Evolutionary conservation across 2,797 vertebrate species (phyloP).

Genomic region (Malacoctenus gilli): DNA sequence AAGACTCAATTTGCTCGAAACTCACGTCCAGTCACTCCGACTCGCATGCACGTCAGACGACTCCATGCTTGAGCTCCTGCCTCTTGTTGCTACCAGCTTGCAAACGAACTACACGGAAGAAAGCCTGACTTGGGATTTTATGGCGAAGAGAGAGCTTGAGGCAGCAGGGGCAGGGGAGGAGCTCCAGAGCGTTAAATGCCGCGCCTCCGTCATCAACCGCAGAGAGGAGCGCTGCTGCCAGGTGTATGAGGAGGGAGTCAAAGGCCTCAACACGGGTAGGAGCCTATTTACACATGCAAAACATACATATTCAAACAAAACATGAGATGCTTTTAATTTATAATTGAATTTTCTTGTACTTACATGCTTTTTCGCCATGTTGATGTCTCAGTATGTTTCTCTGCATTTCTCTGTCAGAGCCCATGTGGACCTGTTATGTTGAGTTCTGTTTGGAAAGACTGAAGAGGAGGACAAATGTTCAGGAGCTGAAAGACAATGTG

Average conservation of each 20-base stretch:
- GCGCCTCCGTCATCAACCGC: conserved; percentile 77
- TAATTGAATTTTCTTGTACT: too few species aligned
- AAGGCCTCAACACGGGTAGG: conserved; percentile 84
- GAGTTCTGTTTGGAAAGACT: conserved; percentile 88
- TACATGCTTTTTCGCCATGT: too few species aligned
- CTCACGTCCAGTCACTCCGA: neutral
- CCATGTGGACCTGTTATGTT: conserved; percentile 91
- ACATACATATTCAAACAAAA: too few species aligned
- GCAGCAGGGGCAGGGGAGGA: conserved; percentile 69
- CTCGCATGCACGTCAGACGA: neutral
- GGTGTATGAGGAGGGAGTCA: conserved; percentile 91
- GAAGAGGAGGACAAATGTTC: conserved; percentile 90
- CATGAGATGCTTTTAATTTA: too few species aligned
- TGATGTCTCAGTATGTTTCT: too few species aligned
- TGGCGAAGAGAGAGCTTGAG: conserved; percentile 90
- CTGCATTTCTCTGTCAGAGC: conserved; percentile 75
- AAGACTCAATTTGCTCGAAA: conserved; percentile 53
- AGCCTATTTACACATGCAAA: neutral
- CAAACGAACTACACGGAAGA: conserved; percentile 84
- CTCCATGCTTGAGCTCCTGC: neutral
- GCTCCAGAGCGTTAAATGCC: conserved; percentile 79
- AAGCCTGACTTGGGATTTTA: conserved; percentile 90
- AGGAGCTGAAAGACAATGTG: conserved; percentile 88
- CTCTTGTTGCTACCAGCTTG: conserved; percentile 75
- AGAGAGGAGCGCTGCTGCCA: conserved; percentile 88